Conservation (phyloP, 2,797 vertebrate genomes). For the Gymnoscopelus microlampas region DNA sequence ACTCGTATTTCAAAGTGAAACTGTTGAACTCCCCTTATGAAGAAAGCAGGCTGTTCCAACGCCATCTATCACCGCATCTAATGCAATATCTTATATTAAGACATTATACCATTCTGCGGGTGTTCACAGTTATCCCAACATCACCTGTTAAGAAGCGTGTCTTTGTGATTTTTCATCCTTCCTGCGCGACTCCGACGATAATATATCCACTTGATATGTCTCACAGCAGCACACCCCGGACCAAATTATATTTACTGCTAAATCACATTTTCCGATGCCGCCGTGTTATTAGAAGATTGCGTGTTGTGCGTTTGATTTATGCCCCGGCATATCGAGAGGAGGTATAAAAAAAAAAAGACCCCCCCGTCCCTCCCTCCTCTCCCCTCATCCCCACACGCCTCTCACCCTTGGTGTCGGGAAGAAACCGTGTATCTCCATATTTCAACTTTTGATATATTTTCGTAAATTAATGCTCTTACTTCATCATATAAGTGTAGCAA, state of each 20-base stretch:
- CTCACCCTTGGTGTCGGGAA: neutral
- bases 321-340: constrained; percentile 64
- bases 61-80: constrained; percentile 47
- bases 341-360: constrained; percentile 2
- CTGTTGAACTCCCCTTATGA: neutral
- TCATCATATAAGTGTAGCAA: too few relatives aligned
- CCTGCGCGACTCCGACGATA: constrained; percentile 69
- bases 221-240: constrained; percentile 56
- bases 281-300: constrained; percentile 77
- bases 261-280: constrained; percentile 80
- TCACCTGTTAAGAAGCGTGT: constrained; percentile 66
- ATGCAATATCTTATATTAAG: constrained; percentile 53
- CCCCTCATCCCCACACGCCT: neutral
- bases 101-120: constrained; percentile 45
- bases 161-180: constrained; percentile 70
- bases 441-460: too few relatives aligned
- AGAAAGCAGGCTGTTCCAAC: constrained; percentile 20
- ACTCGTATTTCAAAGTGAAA: constrained; percentile 7
- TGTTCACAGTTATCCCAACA: constrained; percentile 58
- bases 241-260: constrained; percentile 81
- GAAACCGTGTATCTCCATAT: too few relatives aligned
- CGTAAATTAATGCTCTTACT: too few relatives aligned
- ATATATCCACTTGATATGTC: constrained; percentile 77
- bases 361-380: constrained; percentile 55
- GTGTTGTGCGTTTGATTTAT: constrained; percentile 81